Evolutionary conservation across 1,140 invertebrate genomes (phyloP), one percentile per base, ranked within the genome.

Genomic region (Ceratina japonica): DNA sequence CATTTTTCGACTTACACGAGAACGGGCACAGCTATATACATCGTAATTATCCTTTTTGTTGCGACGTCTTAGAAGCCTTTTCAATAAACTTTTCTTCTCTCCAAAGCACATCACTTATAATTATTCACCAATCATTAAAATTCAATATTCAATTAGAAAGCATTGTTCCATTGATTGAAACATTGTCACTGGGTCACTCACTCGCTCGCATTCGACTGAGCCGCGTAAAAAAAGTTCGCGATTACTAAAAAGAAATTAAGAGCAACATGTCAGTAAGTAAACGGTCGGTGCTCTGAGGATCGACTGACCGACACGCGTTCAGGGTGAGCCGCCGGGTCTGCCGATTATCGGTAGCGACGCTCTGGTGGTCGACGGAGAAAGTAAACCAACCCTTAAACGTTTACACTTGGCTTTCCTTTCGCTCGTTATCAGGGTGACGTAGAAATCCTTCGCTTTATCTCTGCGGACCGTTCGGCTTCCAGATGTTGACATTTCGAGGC

Each of bases 331-430:
- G 37, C 37, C 13, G 0, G 1, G 20, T 4, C 49, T 37, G 16
- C 68, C 75, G 69, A 78, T 78, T 56, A 72, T 72, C 31, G 0
- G 0, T 13, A 5, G 8, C 20, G 22, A 54, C 68, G 13, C 75
- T 64, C 75, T 71, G 27, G 58, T 63, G 68, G 75, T 72, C 69
- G 18, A 0, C 1, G 7, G 2, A 4, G 20, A 72, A 72, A 78
- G 59, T 18, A 56, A 72, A 78, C n/a, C 20, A 27, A 78, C 69
- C 75, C 75, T 31, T 71, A 63, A 64, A 0, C 20, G 49, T 77
- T 71, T 71, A 78, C 49, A 20, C 16, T 56, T 0, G 20, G 75
- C 72, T 72, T 63, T 77, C 75, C 75, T 77, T 77, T 63, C 75
- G 20, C 16, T 37, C 2, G 18, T 78, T 77, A 77, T 77, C 75